Evolutionary conservation across 1,140 invertebrate genomes (phyloP), one percentile per base, ranked within the genome.

Genomic region (Drosophila subpulchrella): DNA sequence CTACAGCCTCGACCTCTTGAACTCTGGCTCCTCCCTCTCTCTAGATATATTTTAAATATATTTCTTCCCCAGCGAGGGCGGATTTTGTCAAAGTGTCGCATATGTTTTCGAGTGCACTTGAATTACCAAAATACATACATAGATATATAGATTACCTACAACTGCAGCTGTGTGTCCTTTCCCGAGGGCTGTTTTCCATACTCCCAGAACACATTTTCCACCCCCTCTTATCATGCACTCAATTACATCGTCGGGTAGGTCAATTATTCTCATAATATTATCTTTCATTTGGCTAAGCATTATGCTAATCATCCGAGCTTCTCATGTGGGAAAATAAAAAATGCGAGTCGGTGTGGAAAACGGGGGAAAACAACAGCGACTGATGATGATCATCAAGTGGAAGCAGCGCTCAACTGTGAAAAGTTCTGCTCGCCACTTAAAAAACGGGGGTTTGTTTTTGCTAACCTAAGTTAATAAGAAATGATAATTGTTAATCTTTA

Each of bases 71-170:
- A n/a, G 67, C 44, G 66, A 76, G 78, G 74, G 81, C 44, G 68
- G 78, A 78, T 75, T 76, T 60, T 47, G 50, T 70, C 61, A 77
- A 85, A 86, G 82, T 88, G 83, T 86, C 84, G 83, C 83, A 88
- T 86, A 59, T 86, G 83, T 88, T 86, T 83, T 88, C 83, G 83
- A 88, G 83, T 88, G 83, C 83, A 88, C 83, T 88, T 89, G 71
- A 88, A 88, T 83, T 86, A 77, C 62, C 62, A 32, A 20, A 38
- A 50, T 7, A 17, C 30, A 34, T 4, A n/a, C 10, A 15, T 34
- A 32, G 15, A 51, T 7, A 51, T 42, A 60, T 32, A 41, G 56
- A 62, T 50, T 44, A 48, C 53, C 44, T 57, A 51, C 30, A 71
- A 51, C 48, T 63, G 73, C 73, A 76, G 73, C 73, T 76, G 73